A percentile compares a stretch with the other conserved stretches of the same genome.
Conservation (phyloP, 2,888 invertebrate species). For the Falcaria lacertinaria region DNA sequence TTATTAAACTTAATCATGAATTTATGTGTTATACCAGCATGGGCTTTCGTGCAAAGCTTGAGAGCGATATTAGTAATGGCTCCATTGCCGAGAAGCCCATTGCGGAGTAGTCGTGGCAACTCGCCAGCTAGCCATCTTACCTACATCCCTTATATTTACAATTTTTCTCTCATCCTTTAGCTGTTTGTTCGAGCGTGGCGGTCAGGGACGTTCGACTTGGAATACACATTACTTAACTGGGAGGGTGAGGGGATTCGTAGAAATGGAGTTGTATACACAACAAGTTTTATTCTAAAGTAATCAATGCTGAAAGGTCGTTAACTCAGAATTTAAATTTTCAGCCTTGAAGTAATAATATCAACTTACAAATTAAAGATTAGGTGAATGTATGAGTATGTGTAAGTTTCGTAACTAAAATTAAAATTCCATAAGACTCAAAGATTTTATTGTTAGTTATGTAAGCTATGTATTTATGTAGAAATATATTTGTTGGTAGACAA, state of each 20-base stretch:
- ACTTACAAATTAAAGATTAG: too few species aligned
- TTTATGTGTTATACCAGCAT: too few species aligned
- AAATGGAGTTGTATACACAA: neutral
- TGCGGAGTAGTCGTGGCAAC: slow-evolving; percentile 53
- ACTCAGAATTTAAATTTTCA: neutral
- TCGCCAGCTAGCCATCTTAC: slow-evolving; percentile 51
- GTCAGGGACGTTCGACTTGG: slow-evolving; percentile 21
- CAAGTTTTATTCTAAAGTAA: neutral
- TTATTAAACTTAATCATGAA: too few species aligned
- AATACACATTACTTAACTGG: slow-evolving; percentile 4
- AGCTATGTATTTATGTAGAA: neutral
- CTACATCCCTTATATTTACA: slow-evolving; percentile 44
- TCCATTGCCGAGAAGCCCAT: slow-evolving; percentile 31
- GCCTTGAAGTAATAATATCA: too few species aligned
- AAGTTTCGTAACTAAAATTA: too few species aligned
- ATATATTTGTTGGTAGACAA: too few species aligned
- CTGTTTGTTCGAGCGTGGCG: slow-evolving; percentile 30
- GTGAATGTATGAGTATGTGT: too few species aligned
- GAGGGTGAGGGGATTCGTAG: neutral
- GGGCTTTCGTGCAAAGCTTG: slow-evolving; percentile 38
- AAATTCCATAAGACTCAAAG: too few species aligned
- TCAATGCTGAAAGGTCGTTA: too few species aligned
- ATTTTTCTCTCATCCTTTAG: slow-evolving; percentile 29
- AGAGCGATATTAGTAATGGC: slow-evolving; percentile 30
- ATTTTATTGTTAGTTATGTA: too few species aligned